Percentiles rank a stretch among this genome's conserved stretches.
Conservation (phyloP, 2,797 vertebrate species). For the Eulemur coronatus region DNA sequence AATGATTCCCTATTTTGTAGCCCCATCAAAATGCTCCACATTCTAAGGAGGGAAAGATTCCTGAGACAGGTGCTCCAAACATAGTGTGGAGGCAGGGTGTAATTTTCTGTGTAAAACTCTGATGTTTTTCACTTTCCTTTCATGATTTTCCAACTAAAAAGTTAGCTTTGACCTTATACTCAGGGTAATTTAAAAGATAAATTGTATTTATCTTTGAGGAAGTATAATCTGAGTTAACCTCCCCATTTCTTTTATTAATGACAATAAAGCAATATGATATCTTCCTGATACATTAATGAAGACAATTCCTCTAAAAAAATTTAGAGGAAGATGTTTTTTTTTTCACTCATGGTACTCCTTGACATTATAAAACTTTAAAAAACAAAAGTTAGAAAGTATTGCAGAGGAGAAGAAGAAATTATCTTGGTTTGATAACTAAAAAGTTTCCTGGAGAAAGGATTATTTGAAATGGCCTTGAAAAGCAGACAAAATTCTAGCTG, state of each 20-base stretch:
- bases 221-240: neutral
- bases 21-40: neutral
- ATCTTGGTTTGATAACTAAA: constrained; percentile 50
- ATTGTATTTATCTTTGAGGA: constrained; percentile 27
- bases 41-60: neutral
- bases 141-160: neutral
- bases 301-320: neutral
- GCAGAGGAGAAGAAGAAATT: neutral
- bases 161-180: constrained; percentile 32
- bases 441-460: constrained; percentile 10
- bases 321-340: neutral
- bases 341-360: neutral
- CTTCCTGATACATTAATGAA: neutral
- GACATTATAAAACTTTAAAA: constrained; percentile 17
- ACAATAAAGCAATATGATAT: constrained; percentile 31
- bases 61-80: neutral
- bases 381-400: neutral
- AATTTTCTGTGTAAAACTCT: neutral
- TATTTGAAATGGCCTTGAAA: constrained; percentile 47
- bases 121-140: neutral
- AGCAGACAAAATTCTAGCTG: constrained; percentile 3
- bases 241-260: neutral
- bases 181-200: constrained; percentile 34
- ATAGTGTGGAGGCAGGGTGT: neutral
- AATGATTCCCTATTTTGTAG: neutral